Evolutionary conservation across 2,888 invertebrate species (phyloP).

Genomic region (Zygothrica quintamaculata): DNA sequence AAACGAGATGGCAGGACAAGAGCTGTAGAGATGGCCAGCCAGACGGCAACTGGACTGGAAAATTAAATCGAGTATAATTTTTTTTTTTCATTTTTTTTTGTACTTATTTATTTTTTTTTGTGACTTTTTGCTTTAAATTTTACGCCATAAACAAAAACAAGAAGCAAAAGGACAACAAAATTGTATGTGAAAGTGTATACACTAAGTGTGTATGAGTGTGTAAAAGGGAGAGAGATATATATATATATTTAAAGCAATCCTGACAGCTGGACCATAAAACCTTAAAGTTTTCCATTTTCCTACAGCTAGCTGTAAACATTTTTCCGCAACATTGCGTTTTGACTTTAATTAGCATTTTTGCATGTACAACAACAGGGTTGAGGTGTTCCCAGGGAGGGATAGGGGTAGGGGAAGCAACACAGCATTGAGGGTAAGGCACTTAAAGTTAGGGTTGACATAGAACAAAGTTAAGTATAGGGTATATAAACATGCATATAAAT

Average conservation of each 20-base stretch:
- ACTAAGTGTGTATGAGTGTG: slow-evolving; percentile 1
- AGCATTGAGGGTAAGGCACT: no score
- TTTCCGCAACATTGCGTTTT: slow-evolving; percentile 77
- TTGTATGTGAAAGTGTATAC: neutral
- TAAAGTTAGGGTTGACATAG: slow-evolving; percentile 6
- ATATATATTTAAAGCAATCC: slow-evolving; percentile 14
- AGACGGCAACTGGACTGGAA: slow-evolving; percentile 78
- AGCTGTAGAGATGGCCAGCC: slow-evolving; percentile 9
- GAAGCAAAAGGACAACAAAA: slow-evolving; percentile 28
- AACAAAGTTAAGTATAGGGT: neutral
- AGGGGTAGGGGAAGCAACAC: neutral
- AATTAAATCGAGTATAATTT: slow-evolving; percentile 81
- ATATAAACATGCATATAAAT: no score
- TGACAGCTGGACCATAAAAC: slow-evolving; percentile 38
- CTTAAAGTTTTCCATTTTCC: slow-evolving; percentile 58
- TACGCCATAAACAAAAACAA: slow-evolving; percentile 54
- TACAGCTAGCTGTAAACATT: slow-evolving; percentile 62
- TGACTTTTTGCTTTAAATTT: slow-evolving; percentile 66
- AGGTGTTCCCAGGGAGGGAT: neutral
- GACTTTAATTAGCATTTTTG: slow-evolving; percentile 70
- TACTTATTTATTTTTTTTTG: no score
- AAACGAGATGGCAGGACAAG: neutral
- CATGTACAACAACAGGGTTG: slow-evolving; percentile 8
- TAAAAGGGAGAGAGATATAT: neutral
- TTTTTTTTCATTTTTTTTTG: no score